Evolutionary conservation across 2,113 vertebrate species (phyloP).

Genomic region (Apeltes quadracus): DNA sequence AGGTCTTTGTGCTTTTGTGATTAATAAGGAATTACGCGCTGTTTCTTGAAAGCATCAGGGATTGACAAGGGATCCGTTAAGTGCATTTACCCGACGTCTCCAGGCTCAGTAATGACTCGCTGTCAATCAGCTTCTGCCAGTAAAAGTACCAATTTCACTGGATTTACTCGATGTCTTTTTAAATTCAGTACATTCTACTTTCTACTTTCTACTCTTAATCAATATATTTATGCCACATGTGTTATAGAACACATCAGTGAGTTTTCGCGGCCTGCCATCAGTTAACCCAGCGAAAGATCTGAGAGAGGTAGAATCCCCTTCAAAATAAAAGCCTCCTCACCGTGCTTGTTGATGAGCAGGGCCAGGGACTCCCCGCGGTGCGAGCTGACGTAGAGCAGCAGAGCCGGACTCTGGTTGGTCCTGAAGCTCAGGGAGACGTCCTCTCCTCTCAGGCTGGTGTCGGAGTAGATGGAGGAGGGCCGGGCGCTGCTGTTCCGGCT

Average conservation of each 20-base stretch:
- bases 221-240: conserved; percentile 24
- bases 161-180: conserved; percentile 25
- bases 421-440: conserved; percentile 86
- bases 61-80: conserved; percentile 12
- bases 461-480: conserved; percentile 86
- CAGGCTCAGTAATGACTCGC: conserved; percentile 36
- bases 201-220: no score
- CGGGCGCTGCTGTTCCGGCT: conserved; percentile 85
- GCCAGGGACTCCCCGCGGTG: conserved; percentile 89
- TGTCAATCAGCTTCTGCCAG: conserved; percentile 46
- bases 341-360: conserved; percentile 86
- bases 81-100: conserved; percentile 33
- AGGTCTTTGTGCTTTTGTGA: conserved; percentile 18
- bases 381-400: conserved; percentile 86
- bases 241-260: conserved; percentile 5
- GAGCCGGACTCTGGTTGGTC: conserved; percentile 83
- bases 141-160: conserved; percentile 47
- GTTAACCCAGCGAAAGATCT: no score
- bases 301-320: background rate
- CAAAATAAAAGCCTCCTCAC: conserved; percentile 75
- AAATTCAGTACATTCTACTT: conserved; percentile 8
- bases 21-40: conserved; percentile 4
- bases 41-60: conserved; percentile 12
- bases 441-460: conserved; percentile 84
- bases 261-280: no score